phyloP scores from a whole-genome alignment of 1,140 invertebrate species.

The Cydia amplana region DNA sequence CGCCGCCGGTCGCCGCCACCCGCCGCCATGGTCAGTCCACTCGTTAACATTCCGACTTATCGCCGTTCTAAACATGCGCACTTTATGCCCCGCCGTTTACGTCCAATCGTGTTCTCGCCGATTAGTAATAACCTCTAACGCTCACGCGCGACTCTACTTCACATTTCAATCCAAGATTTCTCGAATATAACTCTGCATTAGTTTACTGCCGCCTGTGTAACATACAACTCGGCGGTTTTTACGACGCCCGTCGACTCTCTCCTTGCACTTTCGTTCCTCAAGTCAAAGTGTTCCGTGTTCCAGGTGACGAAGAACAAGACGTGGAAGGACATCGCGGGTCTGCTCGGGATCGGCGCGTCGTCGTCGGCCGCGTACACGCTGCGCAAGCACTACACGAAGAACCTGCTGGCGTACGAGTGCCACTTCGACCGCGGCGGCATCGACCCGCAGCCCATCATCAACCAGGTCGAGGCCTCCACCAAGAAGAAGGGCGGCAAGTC shows the following conservation, averaged over 20 bases:
- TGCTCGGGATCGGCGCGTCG: slow-evolving; percentile 95
- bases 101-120: slow-evolving; percentile 43
- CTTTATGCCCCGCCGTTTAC: slow-evolving; percentile 50
- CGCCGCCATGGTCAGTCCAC: slow-evolving; percentile 48
- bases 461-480: slow-evolving; percentile 93
- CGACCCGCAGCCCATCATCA: slow-evolving; percentile 96
- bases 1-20: slow-evolving; percentile 36
- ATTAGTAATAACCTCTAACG: slow-evolving; percentile 45
- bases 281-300: slow-evolving; percentile 33
- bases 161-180: background rate
- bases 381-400: slow-evolving; percentile 98
- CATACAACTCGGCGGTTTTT: background rate
- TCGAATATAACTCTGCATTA: background rate
- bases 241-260: slow-evolving; percentile 11
- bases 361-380: slow-evolving; percentile 98
- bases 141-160: slow-evolving; percentile 2
- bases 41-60: slow-evolving; percentile 56
- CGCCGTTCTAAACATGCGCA: slow-evolving; percentile 51
- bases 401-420: slow-evolving; percentile 96
- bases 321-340: slow-evolving; percentile 98
- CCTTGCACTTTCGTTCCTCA: background rate
- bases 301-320: slow-evolving; percentile 98
- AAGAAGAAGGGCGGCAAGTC: slow-evolving; percentile 93
- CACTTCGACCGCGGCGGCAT: slow-evolving; percentile 97
- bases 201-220: background rate